These are phyloP conservation scores for Heterohyrax brucei DNA, from an alignment of 2,797 vertebrate genomes.

Conservation along the genomic window DNA sequence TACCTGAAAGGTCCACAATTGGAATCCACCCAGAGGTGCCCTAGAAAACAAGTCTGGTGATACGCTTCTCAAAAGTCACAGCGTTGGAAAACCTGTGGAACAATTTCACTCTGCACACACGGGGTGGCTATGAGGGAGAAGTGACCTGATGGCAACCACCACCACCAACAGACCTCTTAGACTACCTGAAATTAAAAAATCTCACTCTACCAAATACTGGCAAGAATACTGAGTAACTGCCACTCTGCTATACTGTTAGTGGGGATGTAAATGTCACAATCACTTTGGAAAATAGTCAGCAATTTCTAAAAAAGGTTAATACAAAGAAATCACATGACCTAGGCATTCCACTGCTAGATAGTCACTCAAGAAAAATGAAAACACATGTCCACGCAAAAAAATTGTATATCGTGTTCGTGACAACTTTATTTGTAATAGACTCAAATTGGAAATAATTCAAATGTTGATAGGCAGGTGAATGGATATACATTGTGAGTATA, in stretches of 20 bases:
- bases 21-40: not conserved
- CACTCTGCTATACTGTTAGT: not conserved
- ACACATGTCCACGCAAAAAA: not conserved
- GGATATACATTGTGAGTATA: no score
- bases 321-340: no score
- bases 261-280: not conserved
- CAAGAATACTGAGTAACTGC: not conserved
- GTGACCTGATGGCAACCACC: not conserved
- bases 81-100: not conserved
- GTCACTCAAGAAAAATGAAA: constrained; percentile 35
- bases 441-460: no score
- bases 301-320: no score
- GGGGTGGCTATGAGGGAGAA: not conserved
- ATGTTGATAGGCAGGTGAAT: no score
- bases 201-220: not conserved
- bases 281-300: no score
- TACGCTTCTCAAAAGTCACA: not conserved
- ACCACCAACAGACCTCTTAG: not conserved
- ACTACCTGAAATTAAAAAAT: not conserved
- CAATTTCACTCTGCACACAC: not conserved
- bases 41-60: not conserved
- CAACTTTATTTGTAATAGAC: not conserved
- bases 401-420: not conserved
- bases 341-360: no score
- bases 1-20: not conserved